A percentile compares a stretch with the other conserved stretches of the same genome.
Evolutionary conservation across 2,797 vertebrate species (phyloP).

Genomic region (Odontamblyopus rebecca): DNA sequence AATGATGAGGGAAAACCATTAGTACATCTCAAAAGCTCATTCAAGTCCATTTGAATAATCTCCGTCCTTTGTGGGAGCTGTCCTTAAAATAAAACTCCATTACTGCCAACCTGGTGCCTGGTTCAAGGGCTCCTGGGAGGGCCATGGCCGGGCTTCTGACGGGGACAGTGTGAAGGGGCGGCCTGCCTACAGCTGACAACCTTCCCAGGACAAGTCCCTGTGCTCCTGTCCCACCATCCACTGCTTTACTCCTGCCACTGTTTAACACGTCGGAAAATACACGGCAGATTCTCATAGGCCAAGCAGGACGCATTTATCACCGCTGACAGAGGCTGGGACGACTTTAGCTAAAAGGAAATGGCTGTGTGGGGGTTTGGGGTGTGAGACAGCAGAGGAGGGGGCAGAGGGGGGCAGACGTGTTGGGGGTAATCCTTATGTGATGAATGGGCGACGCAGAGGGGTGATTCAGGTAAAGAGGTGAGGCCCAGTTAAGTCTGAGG

Average conservation of each 20-base stretch:
- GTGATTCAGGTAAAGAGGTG: conserved; percentile 47
- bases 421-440: conserved; percentile 55
- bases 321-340: conserved; percentile 73
- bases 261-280: conserved; percentile 70
- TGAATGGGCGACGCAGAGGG: conserved; percentile 54
- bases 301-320: conserved; percentile 78
- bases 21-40: no score
- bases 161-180: conserved; percentile 64
- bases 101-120: conserved; percentile 46
- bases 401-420: conserved; percentile 44
- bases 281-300: conserved; percentile 59
- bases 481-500: conserved; percentile 37
- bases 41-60: no score
- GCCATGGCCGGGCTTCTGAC: conserved; percentile 65
- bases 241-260: conserved; percentile 37
- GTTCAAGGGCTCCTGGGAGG: conserved; percentile 48
- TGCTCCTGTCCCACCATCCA: conserved; percentile 29
- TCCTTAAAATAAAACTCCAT: background rate
- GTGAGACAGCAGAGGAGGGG: conserved; percentile 21
- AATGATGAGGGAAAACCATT: no score
- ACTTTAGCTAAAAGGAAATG: conserved; percentile 72
- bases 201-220: conserved; percentile 50
- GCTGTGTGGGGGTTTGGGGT: conserved; percentile 59
- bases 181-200: conserved; percentile 51
- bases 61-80: no score